Conservation (phyloP, 2,113 vertebrate species). For the Phrynocephalus versicolor region DNA sequence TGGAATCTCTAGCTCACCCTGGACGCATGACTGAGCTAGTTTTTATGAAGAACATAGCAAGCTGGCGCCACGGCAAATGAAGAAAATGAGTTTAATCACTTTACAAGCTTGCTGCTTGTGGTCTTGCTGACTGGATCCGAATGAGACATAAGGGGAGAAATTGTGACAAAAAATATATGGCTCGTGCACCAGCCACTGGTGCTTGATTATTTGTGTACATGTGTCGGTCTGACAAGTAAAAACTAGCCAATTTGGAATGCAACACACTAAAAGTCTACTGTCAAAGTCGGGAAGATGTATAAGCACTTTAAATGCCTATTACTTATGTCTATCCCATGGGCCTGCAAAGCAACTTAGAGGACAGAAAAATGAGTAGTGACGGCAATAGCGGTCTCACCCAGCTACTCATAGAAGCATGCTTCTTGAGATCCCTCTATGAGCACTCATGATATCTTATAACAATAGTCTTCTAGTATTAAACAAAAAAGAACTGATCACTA, state of each 20-base stretch:
- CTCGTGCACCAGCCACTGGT: slow-evolving; percentile 73
- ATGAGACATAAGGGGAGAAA: slow-evolving; percentile 68
- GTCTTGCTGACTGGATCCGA: slow-evolving; percentile 76
- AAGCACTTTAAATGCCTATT: slow-evolving; percentile 14
- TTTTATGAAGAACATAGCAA: slow-evolving; percentile 81
- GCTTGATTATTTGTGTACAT: slow-evolving; percentile 56
- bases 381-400: slow-evolving; percentile 12
- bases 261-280: slow-evolving; percentile 3
- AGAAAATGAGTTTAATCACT: slow-evolving; percentile 86
- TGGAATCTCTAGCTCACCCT: slow-evolving; percentile 72
- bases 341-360: neutral
- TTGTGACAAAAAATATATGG: slow-evolving; percentile 72
- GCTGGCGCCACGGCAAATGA: slow-evolving; percentile 83
- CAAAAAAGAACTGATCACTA: neutral
- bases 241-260: slow-evolving; percentile 76
- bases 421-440: neutral
- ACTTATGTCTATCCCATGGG: neutral
- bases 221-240: slow-evolving; percentile 76
- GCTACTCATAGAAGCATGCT: neutral
- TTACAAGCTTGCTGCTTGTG: slow-evolving; percentile 72
- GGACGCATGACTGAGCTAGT: slow-evolving; percentile 76
- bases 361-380: slow-evolving; percentile 3
- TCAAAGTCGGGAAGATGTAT: slow-evolving; percentile 25
- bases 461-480: slow-evolving; percentile 10
- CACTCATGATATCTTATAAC: slow-evolving; percentile 18